Percentiles rank a stretch among this genome's conserved stretches.
phyloP scores from a whole-genome alignment of 2,797 vertebrate species.

The Prionace glauca region DNA sequence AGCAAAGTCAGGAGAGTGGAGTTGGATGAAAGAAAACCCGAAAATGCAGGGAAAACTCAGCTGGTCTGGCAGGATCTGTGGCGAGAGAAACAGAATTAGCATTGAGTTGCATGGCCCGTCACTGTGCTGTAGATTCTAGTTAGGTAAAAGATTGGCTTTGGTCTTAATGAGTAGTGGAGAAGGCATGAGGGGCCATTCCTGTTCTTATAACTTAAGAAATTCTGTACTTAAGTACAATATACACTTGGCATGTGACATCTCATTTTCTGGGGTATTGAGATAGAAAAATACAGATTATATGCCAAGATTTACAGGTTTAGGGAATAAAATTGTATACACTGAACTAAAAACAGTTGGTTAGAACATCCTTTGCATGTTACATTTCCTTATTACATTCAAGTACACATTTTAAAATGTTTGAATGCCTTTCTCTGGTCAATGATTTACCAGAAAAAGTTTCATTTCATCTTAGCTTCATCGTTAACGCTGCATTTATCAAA shows the following conservation, averaged over 20 bases:
- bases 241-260: not conserved
- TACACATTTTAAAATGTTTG: not conserved
- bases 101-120: not conserved
- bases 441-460: not conserved
- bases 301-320: not conserved
- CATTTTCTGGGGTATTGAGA: not conserved
- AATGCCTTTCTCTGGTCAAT: not conserved
- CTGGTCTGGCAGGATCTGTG: too few species aligned
- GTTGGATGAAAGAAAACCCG: not conserved
- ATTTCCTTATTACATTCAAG: not conserved
- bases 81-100: too few species aligned
- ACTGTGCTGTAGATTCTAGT: not conserved
- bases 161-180: not conserved
- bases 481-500: not conserved
- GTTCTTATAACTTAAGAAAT: not conserved
- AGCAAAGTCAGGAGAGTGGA: not conserved
- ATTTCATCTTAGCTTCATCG: not conserved
- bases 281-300: not conserved
- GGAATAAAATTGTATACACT: not conserved
- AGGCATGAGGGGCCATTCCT: not conserved
- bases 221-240: not conserved
- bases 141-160: not conserved
- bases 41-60: too few species aligned
- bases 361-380: not conserved
- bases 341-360: not conserved